Conservation (phyloP, 30 jellyfish, hydroid and myxozoan species). For the Haliclystus octoradiatus region DNA sequence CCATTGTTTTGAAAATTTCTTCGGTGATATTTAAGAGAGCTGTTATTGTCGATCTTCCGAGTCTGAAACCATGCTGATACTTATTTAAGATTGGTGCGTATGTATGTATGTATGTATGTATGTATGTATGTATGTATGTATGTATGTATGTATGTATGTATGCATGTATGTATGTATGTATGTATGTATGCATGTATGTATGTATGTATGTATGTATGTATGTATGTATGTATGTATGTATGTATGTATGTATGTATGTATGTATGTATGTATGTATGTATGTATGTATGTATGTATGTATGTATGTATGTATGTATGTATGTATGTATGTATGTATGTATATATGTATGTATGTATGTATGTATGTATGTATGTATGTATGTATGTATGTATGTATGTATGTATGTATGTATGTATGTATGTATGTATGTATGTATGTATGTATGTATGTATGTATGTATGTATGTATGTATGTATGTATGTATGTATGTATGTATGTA, state of each 20-base stretch:
- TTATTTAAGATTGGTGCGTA: not conserved
- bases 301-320: constrained; percentile 3
- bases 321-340: too few relatives aligned
- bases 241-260: constrained; percentile 10
- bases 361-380: too few relatives aligned
- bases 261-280: constrained; percentile 10
- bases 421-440: too few relatives aligned
- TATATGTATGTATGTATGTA: too few relatives aligned
- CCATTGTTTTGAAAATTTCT: too few relatives aligned
- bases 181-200: constrained; percentile 7
- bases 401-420: too few relatives aligned
- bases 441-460: not conserved
- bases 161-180: constrained; percentile 9
- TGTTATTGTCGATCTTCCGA: too few relatives aligned
- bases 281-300: constrained; percentile 10
- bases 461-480: constrained; percentile 2
- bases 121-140: constrained; percentile 2
- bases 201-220: constrained; percentile 10
- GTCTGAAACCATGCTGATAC: too few relatives aligned
- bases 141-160: constrained; percentile 4
- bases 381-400: too few relatives aligned
- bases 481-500: constrained; percentile 2
- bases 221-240: constrained; percentile 10
- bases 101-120: not conserved
- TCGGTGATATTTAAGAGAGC: too few relatives aligned